phyloP scores from a whole-genome alignment of 2,797 vertebrate species.

The Galaxias olidus region DNA sequence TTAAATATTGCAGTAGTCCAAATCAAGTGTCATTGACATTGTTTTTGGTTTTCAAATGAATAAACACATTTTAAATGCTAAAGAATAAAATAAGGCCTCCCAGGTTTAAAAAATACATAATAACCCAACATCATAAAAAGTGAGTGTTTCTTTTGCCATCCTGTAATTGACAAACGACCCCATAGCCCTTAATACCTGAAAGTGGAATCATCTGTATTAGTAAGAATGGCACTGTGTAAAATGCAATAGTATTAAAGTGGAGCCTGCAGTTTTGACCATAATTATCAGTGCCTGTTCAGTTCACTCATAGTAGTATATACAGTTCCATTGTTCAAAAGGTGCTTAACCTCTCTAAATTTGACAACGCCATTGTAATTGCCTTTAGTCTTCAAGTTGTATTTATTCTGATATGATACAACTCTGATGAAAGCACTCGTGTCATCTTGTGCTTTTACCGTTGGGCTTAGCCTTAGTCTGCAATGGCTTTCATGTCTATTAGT shows the following conservation, averaged over 20 bases:
- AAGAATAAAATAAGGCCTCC: conserved; percentile 5
- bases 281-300: conserved; percentile 62
- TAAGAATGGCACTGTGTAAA: conserved; percentile 71
- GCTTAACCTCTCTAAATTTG: conserved; percentile 52
- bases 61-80: background rate
- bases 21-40: conserved; percentile 6
- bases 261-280: conserved; percentile 72
- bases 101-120: no score
- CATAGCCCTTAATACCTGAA: conserved; percentile 47
- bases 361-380: conserved; percentile 30
- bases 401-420: background rate
- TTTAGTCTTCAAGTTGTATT: conserved; percentile 16
- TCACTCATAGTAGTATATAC: conserved; percentile 18
- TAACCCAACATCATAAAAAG: background rate
- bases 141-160: background rate
- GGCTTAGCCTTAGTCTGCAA: background rate
- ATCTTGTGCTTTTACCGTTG: conserved; percentile 16
- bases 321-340: conserved; percentile 48
- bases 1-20: no score
- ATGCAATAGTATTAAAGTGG: conserved; percentile 72
- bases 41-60: background rate
- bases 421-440: background rate
- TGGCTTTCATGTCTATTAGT: background rate
- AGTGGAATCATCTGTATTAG: conserved; percentile 41
- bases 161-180: conserved; percentile 41